Conservation (phyloP, 2,888 invertebrate species). For the Fissipunctia ypsillon region DNA sequence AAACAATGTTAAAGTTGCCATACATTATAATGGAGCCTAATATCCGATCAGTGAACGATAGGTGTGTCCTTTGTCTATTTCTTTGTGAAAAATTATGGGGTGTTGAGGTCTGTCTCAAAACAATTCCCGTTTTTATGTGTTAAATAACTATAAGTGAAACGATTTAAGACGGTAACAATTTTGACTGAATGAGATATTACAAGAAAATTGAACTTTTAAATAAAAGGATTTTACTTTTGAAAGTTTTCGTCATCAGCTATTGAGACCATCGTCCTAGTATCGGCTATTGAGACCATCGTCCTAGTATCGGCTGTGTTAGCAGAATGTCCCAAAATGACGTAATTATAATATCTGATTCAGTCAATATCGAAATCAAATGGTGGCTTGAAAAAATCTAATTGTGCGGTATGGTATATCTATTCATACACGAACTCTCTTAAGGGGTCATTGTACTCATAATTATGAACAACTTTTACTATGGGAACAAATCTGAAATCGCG, state of each 20-base stretch:
- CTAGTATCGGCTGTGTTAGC: not conserved
- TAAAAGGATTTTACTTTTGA: not conserved
- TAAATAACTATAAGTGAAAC: slow-evolving; percentile 15
- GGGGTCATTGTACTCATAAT: too few species aligned
- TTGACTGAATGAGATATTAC: slow-evolving; percentile 29
- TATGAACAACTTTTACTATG: too few species aligned
- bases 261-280: not conserved
- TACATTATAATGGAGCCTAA: not conserved
- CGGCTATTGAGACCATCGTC: not conserved
- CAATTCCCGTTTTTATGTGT: slow-evolving; percentile 11
- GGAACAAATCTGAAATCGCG: too few species aligned
- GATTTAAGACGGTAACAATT: not conserved
- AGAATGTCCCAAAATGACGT: not conserved
- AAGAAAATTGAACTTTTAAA: not conserved
- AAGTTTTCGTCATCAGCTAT: too few species aligned
- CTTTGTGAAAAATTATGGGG: not conserved
- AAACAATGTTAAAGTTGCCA: not conserved
- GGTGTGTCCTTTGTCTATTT: not conserved
- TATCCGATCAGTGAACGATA: not conserved
- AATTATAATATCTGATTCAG: slow-evolving; percentile 22
- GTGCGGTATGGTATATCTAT: too few species aligned
- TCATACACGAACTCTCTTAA: too few species aligned
- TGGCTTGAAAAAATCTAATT: slow-evolving; percentile 12
- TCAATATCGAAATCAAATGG: not conserved
- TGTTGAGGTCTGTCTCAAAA: not conserved